Conservation (phyloP, 92 coral and sea anemone genomes). For the Siderastrea siderea region DNA sequence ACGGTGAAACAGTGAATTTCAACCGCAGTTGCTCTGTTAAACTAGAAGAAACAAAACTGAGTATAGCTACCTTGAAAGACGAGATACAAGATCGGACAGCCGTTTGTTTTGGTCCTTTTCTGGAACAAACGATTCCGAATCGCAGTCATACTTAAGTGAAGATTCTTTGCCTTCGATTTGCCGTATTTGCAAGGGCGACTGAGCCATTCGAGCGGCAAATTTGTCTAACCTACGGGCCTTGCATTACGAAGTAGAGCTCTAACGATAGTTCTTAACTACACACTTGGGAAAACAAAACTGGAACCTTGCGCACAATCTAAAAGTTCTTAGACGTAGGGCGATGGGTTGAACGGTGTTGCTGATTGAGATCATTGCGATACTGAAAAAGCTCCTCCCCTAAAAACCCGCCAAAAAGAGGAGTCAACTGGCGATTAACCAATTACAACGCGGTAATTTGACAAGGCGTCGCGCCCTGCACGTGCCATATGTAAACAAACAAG, state of each 20-base stretch:
- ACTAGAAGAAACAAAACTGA: neutral
- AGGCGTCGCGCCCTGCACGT: constrained; percentile 19
- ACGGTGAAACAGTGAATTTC: no score
- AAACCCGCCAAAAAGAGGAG: constrained; percentile 35
- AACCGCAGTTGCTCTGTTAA: no score
- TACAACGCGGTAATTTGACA: neutral
- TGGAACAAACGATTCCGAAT: constrained; percentile 42
- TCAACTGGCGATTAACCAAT: constrained; percentile 5
- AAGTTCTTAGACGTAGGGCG: constrained; percentile 1
- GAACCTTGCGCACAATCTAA: constrained; percentile 1
- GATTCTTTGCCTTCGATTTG: constrained; percentile 89
- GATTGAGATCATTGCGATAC: constrained; percentile 35
- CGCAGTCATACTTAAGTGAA: constrained; percentile 62
- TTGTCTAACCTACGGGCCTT: constrained; percentile 18
- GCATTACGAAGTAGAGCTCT: neutral
- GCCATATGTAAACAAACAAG: neutral
- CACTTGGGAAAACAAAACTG: constrained; percentile 13
- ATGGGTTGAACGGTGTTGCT: constrained; percentile 36
- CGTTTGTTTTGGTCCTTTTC: constrained; percentile 48
- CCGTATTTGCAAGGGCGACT: constrained; percentile 58
- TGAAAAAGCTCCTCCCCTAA: constrained; percentile 23
- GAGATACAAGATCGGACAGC: constrained; percentile 35
- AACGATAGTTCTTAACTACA: neutral
- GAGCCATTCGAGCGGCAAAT: constrained; percentile 60
- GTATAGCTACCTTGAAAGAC: constrained; percentile 36